phyloP scores from a whole-genome alignment of 2,797 vertebrate species.

The Cossypha niveicapilla region DNA sequence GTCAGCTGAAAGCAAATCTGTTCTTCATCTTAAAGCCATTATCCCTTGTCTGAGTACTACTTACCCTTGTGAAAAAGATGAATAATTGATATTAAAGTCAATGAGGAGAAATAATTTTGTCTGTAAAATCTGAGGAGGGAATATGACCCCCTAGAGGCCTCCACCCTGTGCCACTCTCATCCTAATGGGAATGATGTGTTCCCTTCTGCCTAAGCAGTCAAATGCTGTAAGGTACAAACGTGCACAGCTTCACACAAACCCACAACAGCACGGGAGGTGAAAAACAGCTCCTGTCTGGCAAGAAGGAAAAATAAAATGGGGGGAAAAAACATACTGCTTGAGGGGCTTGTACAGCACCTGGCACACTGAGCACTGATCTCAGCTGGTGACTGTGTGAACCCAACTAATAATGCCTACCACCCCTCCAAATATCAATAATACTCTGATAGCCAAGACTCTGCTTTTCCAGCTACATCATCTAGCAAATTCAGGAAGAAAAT shows the following conservation, averaged over 20 bases:
- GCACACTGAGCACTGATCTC: background rate
- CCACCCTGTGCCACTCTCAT: background rate
- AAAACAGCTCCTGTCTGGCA: background rate
- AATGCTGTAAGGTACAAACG: fast-evolving
- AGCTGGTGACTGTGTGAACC: background rate
- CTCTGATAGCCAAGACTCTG: background rate
- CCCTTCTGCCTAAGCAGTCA: background rate
- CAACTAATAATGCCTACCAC: background rate
- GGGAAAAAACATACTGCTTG: background rate
- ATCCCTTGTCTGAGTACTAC: background rate
- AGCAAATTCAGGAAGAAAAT: background rate
- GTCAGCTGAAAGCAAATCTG: background rate
- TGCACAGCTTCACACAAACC: background rate
- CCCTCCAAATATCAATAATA: background rate
- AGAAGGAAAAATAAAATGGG: background rate
- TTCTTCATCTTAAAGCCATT: background rate
- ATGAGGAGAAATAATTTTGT: background rate
- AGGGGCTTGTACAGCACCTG: background rate
- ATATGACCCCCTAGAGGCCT: background rate
- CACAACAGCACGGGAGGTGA: background rate
- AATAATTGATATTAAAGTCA: background rate
- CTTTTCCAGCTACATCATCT: background rate
- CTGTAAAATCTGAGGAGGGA: background rate
- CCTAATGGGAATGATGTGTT: background rate
- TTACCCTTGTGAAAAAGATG: background rate